phyloP scores from a whole-genome alignment of 2,888 invertebrate genomes.

The Piscicola geometra region DNA sequence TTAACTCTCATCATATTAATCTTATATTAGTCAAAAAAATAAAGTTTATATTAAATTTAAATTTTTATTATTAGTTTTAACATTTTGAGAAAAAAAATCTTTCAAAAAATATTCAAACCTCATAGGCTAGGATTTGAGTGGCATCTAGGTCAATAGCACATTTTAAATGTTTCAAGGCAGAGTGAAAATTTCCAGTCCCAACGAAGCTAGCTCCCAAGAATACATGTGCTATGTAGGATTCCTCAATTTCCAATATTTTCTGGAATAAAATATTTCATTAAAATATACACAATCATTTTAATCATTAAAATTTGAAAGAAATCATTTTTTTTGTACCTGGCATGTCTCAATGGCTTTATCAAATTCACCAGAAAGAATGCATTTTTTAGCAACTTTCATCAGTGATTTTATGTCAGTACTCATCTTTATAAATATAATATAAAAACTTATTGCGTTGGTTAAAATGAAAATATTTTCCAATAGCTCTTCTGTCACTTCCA shows the following conservation, averaged over 20 bases:
- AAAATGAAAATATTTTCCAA: no score
- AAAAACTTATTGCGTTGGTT: no score
- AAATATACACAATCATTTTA: background rate
- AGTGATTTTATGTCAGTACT: conserved; percentile 9
- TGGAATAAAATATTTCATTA: background rate
- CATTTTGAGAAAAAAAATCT: background rate
- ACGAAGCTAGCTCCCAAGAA: background rate
- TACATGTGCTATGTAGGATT: background rate
- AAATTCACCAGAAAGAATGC: background rate
- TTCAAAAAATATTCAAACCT: background rate
- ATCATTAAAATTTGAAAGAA: background rate
- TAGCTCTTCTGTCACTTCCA: no score
- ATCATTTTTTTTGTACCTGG: background rate
- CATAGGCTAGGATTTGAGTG: background rate
- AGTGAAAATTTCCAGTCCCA: background rate
- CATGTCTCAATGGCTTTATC: conserved; percentile 4
- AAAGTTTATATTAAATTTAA: background rate
- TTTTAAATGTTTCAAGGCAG: background rate
- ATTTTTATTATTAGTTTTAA: background rate
- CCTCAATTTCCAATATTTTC: background rate
- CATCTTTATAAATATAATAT: no score
- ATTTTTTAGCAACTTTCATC: background rate
- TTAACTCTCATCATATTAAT: no score
- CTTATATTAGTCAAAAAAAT: background rate
- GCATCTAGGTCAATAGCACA: background rate